A percentile compares a stretch with the other conserved stretches of the same genome.
These are phyloP conservation scores for Eurosta solidaginis DNA, from an alignment of 1,140 invertebrate genomes.

Conservation along the genomic window DNA sequence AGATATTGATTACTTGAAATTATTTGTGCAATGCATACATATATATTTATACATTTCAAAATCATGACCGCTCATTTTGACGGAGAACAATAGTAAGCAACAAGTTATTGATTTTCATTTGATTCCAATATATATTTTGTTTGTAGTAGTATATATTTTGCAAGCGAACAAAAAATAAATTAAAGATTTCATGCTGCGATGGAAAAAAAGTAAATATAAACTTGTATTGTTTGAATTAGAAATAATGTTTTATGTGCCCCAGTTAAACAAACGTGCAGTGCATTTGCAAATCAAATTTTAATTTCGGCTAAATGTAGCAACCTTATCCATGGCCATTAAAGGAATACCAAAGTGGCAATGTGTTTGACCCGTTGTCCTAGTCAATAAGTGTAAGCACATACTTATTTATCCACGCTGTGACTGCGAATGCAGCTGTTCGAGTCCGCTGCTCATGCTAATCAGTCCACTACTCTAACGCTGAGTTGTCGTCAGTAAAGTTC, in stretches of 20 bases:
- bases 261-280: background rate
- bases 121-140: background rate
- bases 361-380: background rate
- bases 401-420: background rate
- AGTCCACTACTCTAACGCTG: background rate
- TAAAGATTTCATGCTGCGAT: background rate
- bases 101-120: background rate
- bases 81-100: background rate
- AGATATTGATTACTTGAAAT: too few relatives aligned
- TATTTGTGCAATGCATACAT: background rate
- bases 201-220: background rate
- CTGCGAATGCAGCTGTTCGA: background rate
- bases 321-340: slow-evolving; percentile 19
- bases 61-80: too few relatives aligned
- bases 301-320: too few relatives aligned
- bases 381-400: too few relatives aligned
- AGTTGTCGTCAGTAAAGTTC: background rate
- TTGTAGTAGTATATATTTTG: too few relatives aligned
- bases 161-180: background rate
- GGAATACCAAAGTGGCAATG: slow-evolving; percentile 2
- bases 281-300: too few relatives aligned
- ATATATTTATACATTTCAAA: background rate
- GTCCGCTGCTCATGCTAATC: background rate
- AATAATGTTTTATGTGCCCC: slow-evolving; percentile 7
- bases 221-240: too few relatives aligned